A percentile compares a stretch with the other conserved stretches of the same genome.
These are phyloP conservation scores for Shinisaurus crocodilurus DNA, from an alignment of 2,113 vertebrate species.

Conservation along the genomic window DNA sequence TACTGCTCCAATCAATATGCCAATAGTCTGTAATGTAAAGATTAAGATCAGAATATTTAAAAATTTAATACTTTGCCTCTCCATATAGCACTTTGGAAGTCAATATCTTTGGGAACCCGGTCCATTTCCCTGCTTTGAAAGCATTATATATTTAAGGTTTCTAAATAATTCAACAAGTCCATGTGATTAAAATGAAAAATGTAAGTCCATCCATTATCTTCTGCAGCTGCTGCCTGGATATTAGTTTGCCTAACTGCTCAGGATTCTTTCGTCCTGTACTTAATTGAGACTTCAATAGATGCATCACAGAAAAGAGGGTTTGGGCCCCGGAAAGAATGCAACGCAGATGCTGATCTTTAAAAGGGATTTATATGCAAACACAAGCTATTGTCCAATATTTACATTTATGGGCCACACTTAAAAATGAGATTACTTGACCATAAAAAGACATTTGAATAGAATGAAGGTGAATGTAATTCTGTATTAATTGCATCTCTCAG, in stretches of 20 bases:
- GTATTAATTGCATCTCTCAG: slow-evolving; percentile 5
- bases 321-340: slow-evolving; percentile 11
- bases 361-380: background rate
- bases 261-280: slow-evolving; percentile 36
- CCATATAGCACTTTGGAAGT: slow-evolving; percentile 75
- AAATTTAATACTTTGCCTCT: slow-evolving; percentile 78
- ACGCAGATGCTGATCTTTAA: background rate
- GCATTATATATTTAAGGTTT: slow-evolving; percentile 79
- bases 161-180: slow-evolving; percentile 80
- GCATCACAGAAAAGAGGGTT: slow-evolving; percentile 39
- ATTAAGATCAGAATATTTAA: slow-evolving; percentile 82
- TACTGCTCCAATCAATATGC: slow-evolving; percentile 76
- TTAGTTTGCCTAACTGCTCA: slow-evolving; percentile 41
- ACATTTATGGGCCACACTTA: background rate
- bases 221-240: slow-evolving; percentile 66
- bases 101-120: slow-evolving; percentile 75
- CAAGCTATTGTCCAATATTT: background rate
- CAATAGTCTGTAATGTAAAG: slow-evolving; percentile 75
- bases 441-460: slow-evolving; percentile 20
- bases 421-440: slow-evolving; percentile 18
- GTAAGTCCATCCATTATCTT: slow-evolving; percentile 73
- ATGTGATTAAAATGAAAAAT: slow-evolving; percentile 76
- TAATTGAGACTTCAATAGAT: slow-evolving; percentile 50
- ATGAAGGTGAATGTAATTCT: background rate
- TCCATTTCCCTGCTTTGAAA: slow-evolving; percentile 78